Conservation (phyloP, 2,888 invertebrate genomes). For the Lucinisca nassula region DNA sequence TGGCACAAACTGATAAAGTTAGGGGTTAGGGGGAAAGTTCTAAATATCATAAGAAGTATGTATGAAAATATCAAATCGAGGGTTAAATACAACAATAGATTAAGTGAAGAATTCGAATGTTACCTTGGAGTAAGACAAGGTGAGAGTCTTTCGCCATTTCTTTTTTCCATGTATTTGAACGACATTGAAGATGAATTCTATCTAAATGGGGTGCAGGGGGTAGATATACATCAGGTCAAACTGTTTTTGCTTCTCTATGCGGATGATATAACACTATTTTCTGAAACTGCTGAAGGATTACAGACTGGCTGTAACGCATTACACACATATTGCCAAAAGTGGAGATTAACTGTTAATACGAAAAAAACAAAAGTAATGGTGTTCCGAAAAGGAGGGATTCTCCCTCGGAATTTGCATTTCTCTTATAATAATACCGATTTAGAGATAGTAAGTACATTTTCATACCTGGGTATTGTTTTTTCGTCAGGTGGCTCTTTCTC, state of each 20-base stretch:
- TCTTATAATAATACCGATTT: background rate
- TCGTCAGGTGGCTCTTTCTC: background rate
- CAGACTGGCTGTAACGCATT: background rate
- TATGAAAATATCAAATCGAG: conserved; percentile 6
- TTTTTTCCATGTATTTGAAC: conserved; percentile 11
- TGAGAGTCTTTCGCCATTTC: conserved; percentile 13
- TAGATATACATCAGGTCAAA: background rate
- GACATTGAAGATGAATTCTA: conserved; percentile 12
- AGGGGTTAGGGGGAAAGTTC: background rate
- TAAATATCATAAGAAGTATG: conserved; percentile 2
- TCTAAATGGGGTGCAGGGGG: background rate
- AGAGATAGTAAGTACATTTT: background rate
- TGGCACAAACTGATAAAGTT: conserved; percentile 11
- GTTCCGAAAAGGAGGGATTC: background rate
- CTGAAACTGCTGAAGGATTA: background rate
- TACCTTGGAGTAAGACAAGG: background rate
- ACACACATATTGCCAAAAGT: background rate
- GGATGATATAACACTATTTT: background rate
- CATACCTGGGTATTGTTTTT: background rate
- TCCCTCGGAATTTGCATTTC: background rate
- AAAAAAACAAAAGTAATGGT: conserved; percentile 7
- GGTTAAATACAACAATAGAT: background rate
- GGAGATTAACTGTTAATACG: background rate
- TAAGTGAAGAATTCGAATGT: conserved; percentile 7
- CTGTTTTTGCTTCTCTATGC: conserved; percentile 9